Conservation (phyloP, 2,797 vertebrate genomes). For the Microchirus variegatus region DNA sequence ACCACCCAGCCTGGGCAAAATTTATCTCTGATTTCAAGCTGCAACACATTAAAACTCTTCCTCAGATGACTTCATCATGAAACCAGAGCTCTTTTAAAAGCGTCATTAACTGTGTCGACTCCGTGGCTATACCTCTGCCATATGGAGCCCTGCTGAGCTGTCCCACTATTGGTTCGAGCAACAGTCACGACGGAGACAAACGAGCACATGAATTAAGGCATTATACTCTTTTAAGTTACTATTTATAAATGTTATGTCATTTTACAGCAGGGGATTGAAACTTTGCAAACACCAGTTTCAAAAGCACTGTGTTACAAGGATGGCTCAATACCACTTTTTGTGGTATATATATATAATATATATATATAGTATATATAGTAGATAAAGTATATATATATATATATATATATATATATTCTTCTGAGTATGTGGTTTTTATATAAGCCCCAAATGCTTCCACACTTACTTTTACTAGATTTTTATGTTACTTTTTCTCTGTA, state of each 20-base stretch:
- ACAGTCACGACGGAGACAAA: slow-evolving; percentile 5
- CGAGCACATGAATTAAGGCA: background rate
- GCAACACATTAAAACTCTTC: slow-evolving; percentile 78
- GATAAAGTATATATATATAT: too few species aligned
- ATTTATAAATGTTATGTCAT: slow-evolving; percentile 21
- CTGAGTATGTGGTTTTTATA: too few species aligned
- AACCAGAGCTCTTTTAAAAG: slow-evolving; percentile 75
- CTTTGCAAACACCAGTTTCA: slow-evolving; percentile 3
- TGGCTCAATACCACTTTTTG: too few species aligned
- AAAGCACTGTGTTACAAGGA: slow-evolving; percentile 5
- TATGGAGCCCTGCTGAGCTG: slow-evolving; percentile 38
- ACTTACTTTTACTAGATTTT: too few species aligned
- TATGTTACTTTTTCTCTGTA: too few species aligned
- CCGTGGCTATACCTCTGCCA: slow-evolving; percentile 47
- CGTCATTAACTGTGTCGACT: slow-evolving; percentile 66
- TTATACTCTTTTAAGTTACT: slow-evolving; percentile 10
- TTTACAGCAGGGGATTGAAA: background rate
- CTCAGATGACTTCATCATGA: slow-evolving; percentile 79
- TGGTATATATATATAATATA: too few species aligned
- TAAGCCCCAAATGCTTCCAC: too few species aligned
- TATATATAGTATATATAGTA: too few species aligned
- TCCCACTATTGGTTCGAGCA: slow-evolving; percentile 10
- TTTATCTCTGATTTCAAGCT: slow-evolving; percentile 80
- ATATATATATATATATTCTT: too few species aligned
- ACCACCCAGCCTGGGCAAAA: slow-evolving; percentile 60